Conservation (phyloP, 2,797 vertebrate genomes). For the Coracias cyanogaster region DNA sequence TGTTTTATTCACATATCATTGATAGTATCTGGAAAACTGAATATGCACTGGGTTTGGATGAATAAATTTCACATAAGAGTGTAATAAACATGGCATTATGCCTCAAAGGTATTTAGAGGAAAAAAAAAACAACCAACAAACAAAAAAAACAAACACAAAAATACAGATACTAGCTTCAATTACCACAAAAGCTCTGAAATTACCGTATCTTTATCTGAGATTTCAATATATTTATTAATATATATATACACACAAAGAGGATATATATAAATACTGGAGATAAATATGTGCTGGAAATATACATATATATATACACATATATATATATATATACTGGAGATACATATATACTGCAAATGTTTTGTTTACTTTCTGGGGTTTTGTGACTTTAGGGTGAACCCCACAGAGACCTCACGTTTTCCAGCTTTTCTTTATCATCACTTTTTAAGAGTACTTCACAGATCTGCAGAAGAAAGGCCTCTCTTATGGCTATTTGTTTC, state of each 20-base stretch:
- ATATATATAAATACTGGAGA: not conserved
- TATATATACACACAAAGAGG: not conserved
- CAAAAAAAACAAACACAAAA: no score
- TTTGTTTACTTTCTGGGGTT: slow-evolving; percentile 24
- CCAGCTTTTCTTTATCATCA: slow-evolving; percentile 32
- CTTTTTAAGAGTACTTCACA: not conserved
- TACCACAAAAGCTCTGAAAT: not conserved
- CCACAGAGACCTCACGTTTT: not conserved
- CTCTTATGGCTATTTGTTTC: slow-evolving; percentile 49
- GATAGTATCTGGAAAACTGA: not conserved
- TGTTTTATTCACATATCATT: not conserved
- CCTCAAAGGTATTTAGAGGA: not conserved
- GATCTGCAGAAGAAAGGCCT: not conserved
- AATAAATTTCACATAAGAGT: not conserved
- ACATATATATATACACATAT: not conserved
- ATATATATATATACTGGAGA: not conserved
- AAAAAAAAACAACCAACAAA: not conserved
- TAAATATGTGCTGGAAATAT: not conserved
- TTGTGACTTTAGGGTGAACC: slow-evolving; percentile 32
- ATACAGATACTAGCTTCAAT: not conserved
- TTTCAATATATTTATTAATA: not conserved
- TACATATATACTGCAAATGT: not conserved
- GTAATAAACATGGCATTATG: not conserved
- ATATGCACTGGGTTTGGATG: not conserved
- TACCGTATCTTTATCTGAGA: not conserved